Percentiles rank a stretch among this genome's conserved stretches.
Evolutionary conservation across 2,113 vertebrate species (phyloP).

Genomic region (Noturus placidus): DNA sequence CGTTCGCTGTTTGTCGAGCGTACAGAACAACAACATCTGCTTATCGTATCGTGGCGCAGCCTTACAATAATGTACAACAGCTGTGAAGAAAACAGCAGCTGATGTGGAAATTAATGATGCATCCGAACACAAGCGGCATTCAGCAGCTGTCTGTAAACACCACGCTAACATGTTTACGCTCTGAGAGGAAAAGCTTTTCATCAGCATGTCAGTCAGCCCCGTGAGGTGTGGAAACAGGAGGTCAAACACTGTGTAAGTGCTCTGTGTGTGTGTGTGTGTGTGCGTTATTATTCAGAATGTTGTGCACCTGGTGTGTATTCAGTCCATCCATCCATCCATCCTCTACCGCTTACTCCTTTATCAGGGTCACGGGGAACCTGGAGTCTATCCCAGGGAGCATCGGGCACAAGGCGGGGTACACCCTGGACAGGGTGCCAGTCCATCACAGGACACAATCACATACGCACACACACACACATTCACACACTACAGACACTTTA

Average conservation of each 20-base stretch:
- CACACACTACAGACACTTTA: too few relatives aligned
- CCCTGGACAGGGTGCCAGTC: too few relatives aligned
- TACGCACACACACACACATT: too few relatives aligned
- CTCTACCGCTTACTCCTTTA: too few relatives aligned
- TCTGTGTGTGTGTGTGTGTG: background rate
- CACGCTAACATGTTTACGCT: conserved; percentile 29
- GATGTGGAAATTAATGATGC: conserved; percentile 12
- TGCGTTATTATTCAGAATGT: background rate
- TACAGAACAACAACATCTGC: conserved; percentile 2
- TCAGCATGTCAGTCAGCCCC: conserved; percentile 1
- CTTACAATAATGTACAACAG: background rate
- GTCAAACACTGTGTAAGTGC: conserved; percentile 19
- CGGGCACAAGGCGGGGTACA: too few relatives aligned
- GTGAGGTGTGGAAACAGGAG: conserved; percentile 30
- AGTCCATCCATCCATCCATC: too few relatives aligned
- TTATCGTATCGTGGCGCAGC: background rate
- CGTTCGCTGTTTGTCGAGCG: background rate
- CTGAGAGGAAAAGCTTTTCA: conserved; percentile 34
- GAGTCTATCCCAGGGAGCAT: too few relatives aligned
- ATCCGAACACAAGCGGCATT: background rate
- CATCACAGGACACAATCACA: too few relatives aligned
- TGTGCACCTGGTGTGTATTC: conserved; percentile 24
- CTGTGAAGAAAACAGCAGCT: conserved; percentile 20
- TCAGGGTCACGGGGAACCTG: too few relatives aligned
- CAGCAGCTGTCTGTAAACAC: conserved; percentile 18